Evolutionary conservation across 2,797 vertebrate species (phyloP).

Genomic region (Pangasius djambal): DNA sequence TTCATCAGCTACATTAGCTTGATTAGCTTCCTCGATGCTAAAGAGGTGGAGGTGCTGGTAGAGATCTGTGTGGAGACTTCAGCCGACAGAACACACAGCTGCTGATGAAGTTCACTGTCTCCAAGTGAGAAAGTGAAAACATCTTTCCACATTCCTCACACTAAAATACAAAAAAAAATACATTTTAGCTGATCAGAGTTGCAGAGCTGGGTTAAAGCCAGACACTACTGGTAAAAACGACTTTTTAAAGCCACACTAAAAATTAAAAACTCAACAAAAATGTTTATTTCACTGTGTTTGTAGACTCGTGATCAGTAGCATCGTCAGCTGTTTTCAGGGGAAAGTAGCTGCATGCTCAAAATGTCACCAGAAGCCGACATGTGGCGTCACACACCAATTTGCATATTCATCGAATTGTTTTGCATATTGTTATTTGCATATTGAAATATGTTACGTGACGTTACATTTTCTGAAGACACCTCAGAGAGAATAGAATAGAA

Average conservation of each 20-base stretch:
- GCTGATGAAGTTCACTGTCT: constrained; percentile 58
- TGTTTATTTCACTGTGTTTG: neutral
- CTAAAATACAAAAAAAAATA: constrained; percentile 59
- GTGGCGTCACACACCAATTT: neutral
- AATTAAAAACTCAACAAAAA: neutral
- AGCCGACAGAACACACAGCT: constrained; percentile 76
- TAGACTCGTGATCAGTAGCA: neutral
- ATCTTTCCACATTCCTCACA: constrained; percentile 73
- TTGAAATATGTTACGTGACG: neutral
- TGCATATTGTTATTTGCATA: neutral
- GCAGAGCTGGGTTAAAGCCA: too few relatives aligned
- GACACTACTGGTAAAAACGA: too few relatives aligned
- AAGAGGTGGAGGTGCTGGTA: constrained; percentile 35
- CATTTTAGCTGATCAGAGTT: neutral
- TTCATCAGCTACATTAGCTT: neutral
- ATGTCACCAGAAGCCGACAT: neutral
- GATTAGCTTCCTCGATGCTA: constrained; percentile 1
- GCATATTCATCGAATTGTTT: neutral
- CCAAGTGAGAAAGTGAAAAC: constrained; percentile 68
- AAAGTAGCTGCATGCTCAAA: neutral
- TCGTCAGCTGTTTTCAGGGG: neutral
- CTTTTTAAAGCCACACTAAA: neutral
- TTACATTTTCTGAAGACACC: neutral
- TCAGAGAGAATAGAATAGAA: neutral
- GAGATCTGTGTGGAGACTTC: constrained; percentile 42